Evolutionary conservation across 2,113 vertebrate species (phyloP), one percentile per base, ranked within the genome.

Genomic region (Zingel zingel): DNA sequence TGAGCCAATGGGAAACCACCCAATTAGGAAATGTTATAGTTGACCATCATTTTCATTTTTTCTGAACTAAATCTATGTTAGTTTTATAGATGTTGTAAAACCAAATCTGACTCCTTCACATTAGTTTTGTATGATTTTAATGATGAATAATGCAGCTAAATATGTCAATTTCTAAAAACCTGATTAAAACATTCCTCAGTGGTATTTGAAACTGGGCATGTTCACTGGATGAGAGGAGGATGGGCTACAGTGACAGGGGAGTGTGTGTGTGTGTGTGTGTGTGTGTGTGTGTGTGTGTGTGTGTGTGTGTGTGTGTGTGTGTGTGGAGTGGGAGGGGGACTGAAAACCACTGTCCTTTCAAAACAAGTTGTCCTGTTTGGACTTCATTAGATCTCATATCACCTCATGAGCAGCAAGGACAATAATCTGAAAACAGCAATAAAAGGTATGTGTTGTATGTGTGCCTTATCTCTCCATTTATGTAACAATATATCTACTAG

Each of bases 361-460:
- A 93, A 91, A 91, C 81, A 84, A 89, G 56, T 84, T 77, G 73
- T 74, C 69, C 85, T 69, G 84, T 91, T 90, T 77, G 84, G 79
- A 87, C 84, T 82, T 86, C 83, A 90, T 85, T 82, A 85, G 73
- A 83, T 57, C 66, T 81, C 56, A 45, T 61, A 64, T 82, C 75
- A 81, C 47, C 61, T 71, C 61, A 73, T 59, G 68, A 86, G 74
- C 71, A 86, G 47, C 16, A 30, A 64, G 77, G 80, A 83, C 68
- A 16, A n/a, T 16, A 71, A 83, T 73, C 75, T 68, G 48, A 67
- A 75, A 68, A 47, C 14, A 65, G 2, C 23, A 25, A 25, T 47
- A 61, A 13, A 43, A 91, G 93, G 93, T 93, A 89, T 1, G 82
- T 77, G 25, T 64, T 51, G 12, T 3, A 21, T 33, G 3, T 48